Conservation (phyloP, 2,113 vertebrate species). For the Porphyrio hochstetteri region DNA sequence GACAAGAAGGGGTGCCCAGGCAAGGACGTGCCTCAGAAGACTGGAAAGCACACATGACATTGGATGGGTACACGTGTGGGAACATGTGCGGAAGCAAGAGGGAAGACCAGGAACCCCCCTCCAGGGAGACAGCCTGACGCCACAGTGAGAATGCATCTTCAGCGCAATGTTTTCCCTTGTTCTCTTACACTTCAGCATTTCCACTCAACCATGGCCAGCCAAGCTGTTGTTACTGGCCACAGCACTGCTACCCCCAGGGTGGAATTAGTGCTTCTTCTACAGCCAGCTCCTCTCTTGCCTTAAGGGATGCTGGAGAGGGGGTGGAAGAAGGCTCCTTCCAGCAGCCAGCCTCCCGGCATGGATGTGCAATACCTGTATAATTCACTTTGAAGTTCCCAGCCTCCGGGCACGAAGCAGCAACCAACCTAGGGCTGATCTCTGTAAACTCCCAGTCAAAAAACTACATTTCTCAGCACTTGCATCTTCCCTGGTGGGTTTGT, state of each 20-base stretch:
- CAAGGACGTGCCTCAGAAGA: not conserved
- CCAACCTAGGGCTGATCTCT: not conserved
- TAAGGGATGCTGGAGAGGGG: not conserved
- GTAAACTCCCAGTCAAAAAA: not conserved
- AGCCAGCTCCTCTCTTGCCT: not conserved
- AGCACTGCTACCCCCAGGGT: not conserved
- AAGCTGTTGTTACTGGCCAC: conserved; percentile 25
- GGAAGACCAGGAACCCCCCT: not conserved
- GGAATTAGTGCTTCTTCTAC: not conserved
- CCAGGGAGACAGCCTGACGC: not conserved
- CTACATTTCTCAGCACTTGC: not conserved
- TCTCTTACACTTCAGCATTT: not conserved
- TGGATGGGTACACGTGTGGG: not conserved
- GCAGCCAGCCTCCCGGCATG: not conserved
- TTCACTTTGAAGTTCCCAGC: conserved; percentile 45
- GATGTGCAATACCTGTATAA: not conserved
- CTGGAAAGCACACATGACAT: not conserved
- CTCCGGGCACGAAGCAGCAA: not conserved
- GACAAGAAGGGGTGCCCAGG: not conserved
- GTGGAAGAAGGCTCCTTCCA: not conserved
- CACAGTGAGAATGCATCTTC: not conserved
- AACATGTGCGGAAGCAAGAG: not conserved
- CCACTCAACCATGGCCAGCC: conserved; percentile 47
- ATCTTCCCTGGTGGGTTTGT: not conserved
- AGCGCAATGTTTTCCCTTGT: not conserved